Percentiles rank a stretch among this genome's conserved stretches.
Evolutionary conservation across 2,113 vertebrate species (phyloP).

Genomic region (Donacobius atricapilla): DNA sequence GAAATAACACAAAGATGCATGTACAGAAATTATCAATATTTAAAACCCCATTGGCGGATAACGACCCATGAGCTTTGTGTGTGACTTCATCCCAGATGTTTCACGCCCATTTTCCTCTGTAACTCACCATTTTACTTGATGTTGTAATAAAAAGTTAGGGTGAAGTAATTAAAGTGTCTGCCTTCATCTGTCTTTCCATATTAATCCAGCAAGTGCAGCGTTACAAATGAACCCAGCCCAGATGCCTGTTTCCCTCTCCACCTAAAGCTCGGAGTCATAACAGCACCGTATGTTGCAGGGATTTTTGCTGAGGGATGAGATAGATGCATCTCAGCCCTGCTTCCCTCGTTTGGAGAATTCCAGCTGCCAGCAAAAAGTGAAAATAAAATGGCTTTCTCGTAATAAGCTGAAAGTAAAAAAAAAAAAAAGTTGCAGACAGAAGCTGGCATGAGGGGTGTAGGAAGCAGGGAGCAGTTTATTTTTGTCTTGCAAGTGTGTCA

Average conservation of each 20-base stretch:
- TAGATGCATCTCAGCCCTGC: background rate
- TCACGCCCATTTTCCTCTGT: slow-evolving; percentile 49
- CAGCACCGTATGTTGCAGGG: background rate
- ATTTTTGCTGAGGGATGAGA: background rate
- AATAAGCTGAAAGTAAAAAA: slow-evolving; percentile 1
- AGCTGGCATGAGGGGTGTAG: background rate
- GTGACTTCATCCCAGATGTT: slow-evolving; percentile 44
- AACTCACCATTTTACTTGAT: slow-evolving; percentile 67
- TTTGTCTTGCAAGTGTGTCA: background rate
- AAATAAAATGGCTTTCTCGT: background rate
- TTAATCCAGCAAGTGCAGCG: background rate
- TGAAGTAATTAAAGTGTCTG: slow-evolving; percentile 58
- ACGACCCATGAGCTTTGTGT: slow-evolving; percentile 27
- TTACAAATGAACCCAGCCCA: background rate
- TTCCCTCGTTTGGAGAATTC: slow-evolving; percentile 12
- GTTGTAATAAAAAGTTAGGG: slow-evolving; percentile 79
- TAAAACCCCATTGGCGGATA: slow-evolving; percentile 49
- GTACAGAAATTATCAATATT: slow-evolving; percentile 67
- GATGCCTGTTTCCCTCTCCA: background rate
- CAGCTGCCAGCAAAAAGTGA: background rate
- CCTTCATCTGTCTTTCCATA: slow-evolving; percentile 48
- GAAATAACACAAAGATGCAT: slow-evolving; percentile 70
- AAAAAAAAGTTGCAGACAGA: background rate
- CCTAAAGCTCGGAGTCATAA: background rate
- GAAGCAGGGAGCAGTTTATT: background rate